A percentile compares a stretch with the other conserved stretches of the same genome.
Evolutionary conservation across 1,140 invertebrate species (phyloP).

Genomic region (Amyelois transitella): DNA sequence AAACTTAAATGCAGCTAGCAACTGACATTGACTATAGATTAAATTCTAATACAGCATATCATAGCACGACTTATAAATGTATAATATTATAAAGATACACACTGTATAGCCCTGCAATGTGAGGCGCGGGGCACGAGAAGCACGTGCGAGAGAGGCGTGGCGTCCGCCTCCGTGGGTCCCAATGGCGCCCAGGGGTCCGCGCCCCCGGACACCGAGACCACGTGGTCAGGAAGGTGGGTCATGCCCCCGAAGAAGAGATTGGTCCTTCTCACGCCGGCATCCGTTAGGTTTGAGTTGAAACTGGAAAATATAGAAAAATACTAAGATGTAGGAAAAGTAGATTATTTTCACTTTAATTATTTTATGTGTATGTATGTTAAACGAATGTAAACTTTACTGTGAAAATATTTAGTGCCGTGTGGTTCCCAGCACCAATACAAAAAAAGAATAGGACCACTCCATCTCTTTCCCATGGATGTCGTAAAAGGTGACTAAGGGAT

Average conservation of each 20-base stretch:
- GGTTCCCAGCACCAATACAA: too few relatives aligned
- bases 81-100: neutral
- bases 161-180: slow-evolving; percentile 28
- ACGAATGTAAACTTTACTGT: too few relatives aligned
- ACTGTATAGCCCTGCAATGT: slow-evolving; percentile 48
- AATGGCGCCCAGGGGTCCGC: slow-evolving; percentile 46
- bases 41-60: too few relatives aligned
- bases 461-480: too few relatives aligned
- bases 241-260: slow-evolving; percentile 43
- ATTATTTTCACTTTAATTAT: neutral
- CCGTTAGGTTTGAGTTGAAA: slow-evolving; percentile 24
- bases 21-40: too few relatives aligned
- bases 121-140: slow-evolving; percentile 32
- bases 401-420: too few relatives aligned
- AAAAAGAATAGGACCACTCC: too few relatives aligned
- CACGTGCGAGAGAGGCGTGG: slow-evolving; percentile 25
- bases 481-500: too few relatives aligned
- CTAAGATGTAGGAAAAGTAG: neutral
- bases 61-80: neutral
- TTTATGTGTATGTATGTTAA: too few relatives aligned
- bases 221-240: slow-evolving; percentile 29
- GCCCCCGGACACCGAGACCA: slow-evolving; percentile 31
- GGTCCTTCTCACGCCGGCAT: slow-evolving; percentile 33
- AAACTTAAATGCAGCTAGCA: too few relatives aligned
- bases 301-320: too few relatives aligned